Conservation (phyloP, 2,888 invertebrate genomes). For the Pseudanteris insignis region DNA sequence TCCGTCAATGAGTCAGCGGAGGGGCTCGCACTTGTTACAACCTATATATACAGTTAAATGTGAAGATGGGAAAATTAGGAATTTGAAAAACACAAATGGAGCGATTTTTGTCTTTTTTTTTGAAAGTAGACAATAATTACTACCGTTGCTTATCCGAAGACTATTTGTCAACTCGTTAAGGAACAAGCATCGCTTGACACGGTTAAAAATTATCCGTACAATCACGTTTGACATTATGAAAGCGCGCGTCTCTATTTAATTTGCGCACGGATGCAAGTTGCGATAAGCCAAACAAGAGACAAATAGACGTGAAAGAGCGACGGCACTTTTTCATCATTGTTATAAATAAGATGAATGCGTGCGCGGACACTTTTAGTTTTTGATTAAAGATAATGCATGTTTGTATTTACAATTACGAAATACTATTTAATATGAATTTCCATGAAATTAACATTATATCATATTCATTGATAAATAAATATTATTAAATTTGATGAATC, state of each 20-base stretch:
- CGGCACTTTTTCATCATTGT: conserved; percentile 15
- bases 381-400: conserved; percentile 4
- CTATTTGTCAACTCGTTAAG: conserved; percentile 12
- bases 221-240: conserved; percentile 7
- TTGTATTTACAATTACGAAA: too few relatives aligned
- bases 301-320: conserved; percentile 1
- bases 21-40: conserved; percentile 81
- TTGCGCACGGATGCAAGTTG: conserved; percentile 3
- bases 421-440: too few relatives aligned
- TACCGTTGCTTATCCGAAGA: conserved; percentile 1
- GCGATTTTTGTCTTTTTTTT: too few relatives aligned
- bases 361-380: background rate
- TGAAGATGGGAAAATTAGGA: too few relatives aligned
- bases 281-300: background rate
- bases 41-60: conserved; percentile 30
- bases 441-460: too few relatives aligned
- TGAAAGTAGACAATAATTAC: background rate
- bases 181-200: too few relatives aligned
- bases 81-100: too few relatives aligned
- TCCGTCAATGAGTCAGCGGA: conserved; percentile 87
- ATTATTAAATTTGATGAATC: too few relatives aligned
- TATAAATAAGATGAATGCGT: conserved; percentile 14
- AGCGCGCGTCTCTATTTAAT: conserved; percentile 4
- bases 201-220: too few relatives aligned
- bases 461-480: too few relatives aligned